Conservation (phyloP, 2,113 vertebrate genomes). For the Passerina amoena region DNA sequence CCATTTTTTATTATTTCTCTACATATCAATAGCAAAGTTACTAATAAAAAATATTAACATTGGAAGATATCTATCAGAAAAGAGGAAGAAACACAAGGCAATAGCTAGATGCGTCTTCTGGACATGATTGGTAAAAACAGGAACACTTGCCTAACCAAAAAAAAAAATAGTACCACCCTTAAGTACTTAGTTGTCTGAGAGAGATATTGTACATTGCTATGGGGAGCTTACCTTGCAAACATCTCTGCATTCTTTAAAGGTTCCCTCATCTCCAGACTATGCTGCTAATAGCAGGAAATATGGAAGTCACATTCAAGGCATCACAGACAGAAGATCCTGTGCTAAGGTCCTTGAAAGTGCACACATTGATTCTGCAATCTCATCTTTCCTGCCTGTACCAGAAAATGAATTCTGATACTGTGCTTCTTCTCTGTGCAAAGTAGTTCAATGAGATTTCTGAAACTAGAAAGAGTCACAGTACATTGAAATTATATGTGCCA, state of each 20-base stretch:
- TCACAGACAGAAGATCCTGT: neutral
- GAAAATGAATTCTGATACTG: neutral
- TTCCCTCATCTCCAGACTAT: neutral
- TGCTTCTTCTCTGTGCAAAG: neutral
- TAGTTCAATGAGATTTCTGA: neutral
- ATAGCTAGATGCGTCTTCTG: neutral
- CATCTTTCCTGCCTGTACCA: neutral
- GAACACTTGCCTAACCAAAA: neutral
- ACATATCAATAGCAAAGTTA: neutral
- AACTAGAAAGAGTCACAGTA: neutral
- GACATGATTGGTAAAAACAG: neutral
- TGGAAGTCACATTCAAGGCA: neutral
- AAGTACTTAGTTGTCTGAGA: neutral
- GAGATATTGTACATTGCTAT: neutral
- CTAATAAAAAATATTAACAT: neutral
- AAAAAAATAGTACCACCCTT: neutral
- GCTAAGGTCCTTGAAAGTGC: neutral
- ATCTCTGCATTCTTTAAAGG: neutral
- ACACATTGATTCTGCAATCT: neutral
- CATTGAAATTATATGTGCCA: neutral
- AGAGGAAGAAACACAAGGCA: neutral
- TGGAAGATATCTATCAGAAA: neutral
- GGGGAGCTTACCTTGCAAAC: neutral
- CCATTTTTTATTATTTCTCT: neutral
- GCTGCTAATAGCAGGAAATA: neutral